Evolutionary conservation across 2,797 vertebrate species (phyloP).

Genomic region (Enteromius thamalakanensis): DNA sequence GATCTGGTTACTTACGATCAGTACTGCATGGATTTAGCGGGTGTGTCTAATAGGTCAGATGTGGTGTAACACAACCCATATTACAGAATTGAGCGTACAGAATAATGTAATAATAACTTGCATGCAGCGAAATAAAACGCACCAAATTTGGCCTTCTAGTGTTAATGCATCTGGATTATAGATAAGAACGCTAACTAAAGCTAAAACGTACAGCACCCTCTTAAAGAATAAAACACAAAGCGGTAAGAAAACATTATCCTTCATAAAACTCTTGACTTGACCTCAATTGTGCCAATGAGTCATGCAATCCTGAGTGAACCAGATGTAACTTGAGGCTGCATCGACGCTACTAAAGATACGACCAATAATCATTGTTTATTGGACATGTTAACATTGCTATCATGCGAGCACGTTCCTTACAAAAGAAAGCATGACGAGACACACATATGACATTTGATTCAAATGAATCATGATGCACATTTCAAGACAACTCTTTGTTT

Average conservation of each 20-base stretch:
- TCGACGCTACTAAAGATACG: background rate
- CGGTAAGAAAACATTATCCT: background rate
- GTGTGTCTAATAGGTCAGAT: slow-evolving; percentile 14
- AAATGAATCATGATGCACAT: background rate
- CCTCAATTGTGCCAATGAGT: slow-evolving; percentile 32
- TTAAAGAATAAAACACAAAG: background rate
- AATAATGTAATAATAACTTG: background rate
- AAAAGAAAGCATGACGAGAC: background rate
- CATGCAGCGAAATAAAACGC: background rate
- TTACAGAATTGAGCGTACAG: background rate
- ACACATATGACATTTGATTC: background rate
- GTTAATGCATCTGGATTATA: background rate
- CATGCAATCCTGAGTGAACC: slow-evolving; percentile 18
- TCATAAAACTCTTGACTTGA: slow-evolving; percentile 15
- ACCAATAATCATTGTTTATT: background rate
- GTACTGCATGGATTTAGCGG: background rate
- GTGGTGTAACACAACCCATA: background rate
- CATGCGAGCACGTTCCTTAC: background rate
- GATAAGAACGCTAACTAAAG: background rate
- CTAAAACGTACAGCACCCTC: background rate
- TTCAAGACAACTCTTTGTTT: slow-evolving; percentile 11
- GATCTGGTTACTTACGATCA: background rate
- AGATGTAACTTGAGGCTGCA: slow-evolving; percentile 3
- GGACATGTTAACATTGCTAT: background rate
- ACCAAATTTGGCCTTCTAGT: background rate